These are phyloP conservation scores for Metridium senile DNA, from an alignment of 92 coral and sea anemone species.

Conservation along the genomic window DNA sequence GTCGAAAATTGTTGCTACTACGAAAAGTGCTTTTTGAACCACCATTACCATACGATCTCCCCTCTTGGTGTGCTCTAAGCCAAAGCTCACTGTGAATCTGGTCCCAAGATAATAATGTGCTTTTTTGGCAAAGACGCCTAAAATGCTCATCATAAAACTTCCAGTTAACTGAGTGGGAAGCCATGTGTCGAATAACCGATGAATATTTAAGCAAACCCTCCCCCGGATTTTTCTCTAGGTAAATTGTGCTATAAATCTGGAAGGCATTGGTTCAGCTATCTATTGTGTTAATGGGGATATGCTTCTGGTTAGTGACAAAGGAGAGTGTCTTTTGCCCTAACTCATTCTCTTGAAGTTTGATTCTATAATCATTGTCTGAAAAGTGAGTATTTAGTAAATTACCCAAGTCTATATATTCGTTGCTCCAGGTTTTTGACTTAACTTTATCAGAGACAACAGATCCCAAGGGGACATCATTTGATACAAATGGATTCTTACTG, in stretches of 20 bases:
- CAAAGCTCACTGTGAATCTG: constrained; percentile 56
- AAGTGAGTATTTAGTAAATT: too few species aligned
- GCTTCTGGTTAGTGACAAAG: too few species aligned
- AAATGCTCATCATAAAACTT: constrained; percentile 50
- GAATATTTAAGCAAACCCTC: constrained; percentile 50
- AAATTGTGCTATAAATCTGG: constrained; percentile 45
- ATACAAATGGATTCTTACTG: too few species aligned
- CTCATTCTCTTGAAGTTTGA: too few species aligned
- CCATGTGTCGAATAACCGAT: constrained; percentile 48
- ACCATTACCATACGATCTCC: not conserved
- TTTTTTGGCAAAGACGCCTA: constrained; percentile 36
- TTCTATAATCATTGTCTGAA: too few species aligned
- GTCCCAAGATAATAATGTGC: constrained; percentile 46
- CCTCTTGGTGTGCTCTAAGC: constrained; percentile 43
- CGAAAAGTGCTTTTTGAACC: too few species aligned
- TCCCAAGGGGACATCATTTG: too few species aligned
- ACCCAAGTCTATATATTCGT: too few species aligned
- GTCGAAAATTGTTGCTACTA: not conserved
- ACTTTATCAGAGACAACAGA: too few species aligned
- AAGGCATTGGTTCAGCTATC: constrained; percentile 57
- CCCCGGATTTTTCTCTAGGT: constrained; percentile 26
- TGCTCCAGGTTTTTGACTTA: too few species aligned
- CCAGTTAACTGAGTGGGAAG: constrained; percentile 42
- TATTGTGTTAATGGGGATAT: constrained; percentile 32
- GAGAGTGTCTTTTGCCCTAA: too few species aligned